Evolutionary conservation across 2,113 vertebrate species (phyloP).

Genomic region (Ceuthmochares aereus): DNA sequence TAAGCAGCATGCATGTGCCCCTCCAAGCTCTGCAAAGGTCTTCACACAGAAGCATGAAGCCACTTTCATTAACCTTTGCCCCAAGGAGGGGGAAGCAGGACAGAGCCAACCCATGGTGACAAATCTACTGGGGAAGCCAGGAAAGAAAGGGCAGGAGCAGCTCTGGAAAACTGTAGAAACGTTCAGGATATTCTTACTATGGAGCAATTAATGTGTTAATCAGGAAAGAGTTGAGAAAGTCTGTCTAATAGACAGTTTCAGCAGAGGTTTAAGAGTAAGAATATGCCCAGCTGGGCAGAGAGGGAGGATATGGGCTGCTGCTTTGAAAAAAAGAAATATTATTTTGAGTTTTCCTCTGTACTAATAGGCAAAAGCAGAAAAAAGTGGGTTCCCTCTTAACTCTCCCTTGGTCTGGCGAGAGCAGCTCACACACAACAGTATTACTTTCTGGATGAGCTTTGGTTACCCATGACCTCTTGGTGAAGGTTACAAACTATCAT

Average conservation of each 20-base stretch:
- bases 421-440: neutral
- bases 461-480: neutral
- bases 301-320: neutral
- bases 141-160: neutral
- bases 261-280: neutral
- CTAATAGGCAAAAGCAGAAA: neutral
- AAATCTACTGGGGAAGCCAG: neutral
- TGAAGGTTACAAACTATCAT: neutral
- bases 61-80: neutral
- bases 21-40: neutral
- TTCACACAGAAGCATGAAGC: neutral
- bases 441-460: neutral
- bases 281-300: neutral
- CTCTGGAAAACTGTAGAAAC: neutral
- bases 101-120: neutral
- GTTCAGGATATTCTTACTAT: neutral
- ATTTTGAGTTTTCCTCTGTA: neutral
- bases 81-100: neutral
- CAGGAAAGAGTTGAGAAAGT: neutral
- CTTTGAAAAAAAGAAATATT: neutral
- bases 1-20: neutral
- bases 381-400: neutral
- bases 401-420: neutral
- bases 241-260: neutral
- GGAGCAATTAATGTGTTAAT: neutral